Conservation (phyloP, 2,888 invertebrate genomes). For the Perithous albicinctus region DNA sequence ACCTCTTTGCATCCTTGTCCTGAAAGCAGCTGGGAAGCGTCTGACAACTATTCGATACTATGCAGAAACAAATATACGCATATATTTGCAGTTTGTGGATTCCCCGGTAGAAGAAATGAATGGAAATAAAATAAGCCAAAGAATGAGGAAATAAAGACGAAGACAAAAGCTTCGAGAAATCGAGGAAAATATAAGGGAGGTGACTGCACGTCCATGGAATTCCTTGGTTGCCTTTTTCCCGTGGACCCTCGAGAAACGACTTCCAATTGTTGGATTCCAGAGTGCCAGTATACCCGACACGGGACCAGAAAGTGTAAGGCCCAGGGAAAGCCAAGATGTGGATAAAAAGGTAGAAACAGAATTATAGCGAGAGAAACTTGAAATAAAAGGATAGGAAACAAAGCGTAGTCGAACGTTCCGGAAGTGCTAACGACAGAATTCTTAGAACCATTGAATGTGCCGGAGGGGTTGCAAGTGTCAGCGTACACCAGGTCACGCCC, state of each 20-base stretch:
- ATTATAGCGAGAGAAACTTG: not conserved
- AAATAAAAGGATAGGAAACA: conserved; percentile 10
- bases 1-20: conserved; percentile 2
- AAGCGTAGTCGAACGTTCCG: conserved; percentile 12
- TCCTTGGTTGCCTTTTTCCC: conserved; percentile 25
- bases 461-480: conserved; percentile 22
- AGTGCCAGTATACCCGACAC: not conserved
- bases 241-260: conserved; percentile 20
- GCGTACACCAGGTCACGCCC: not conserved
- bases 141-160: conserved; percentile 29
- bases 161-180: not conserved
- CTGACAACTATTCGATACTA: conserved; percentile 1
- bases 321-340: not conserved
- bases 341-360: not conserved
- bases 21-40: conserved; percentile 40
- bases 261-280: conserved; percentile 48
- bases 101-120: not conserved
- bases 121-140: conserved; percentile 23
- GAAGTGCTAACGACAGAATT: conserved; percentile 41
- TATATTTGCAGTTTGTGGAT: not conserved
- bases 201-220: conserved; percentile 30
- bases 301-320: not conserved
- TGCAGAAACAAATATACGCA: conserved; percentile 8
- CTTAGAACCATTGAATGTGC: not conserved
- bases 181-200: not conserved